Percentiles rank a stretch among this genome's conserved stretches.
Evolutionary conservation across 2,113 vertebrate species (phyloP).

Genomic region (rat (Rattus norvegicus)): DNA sequence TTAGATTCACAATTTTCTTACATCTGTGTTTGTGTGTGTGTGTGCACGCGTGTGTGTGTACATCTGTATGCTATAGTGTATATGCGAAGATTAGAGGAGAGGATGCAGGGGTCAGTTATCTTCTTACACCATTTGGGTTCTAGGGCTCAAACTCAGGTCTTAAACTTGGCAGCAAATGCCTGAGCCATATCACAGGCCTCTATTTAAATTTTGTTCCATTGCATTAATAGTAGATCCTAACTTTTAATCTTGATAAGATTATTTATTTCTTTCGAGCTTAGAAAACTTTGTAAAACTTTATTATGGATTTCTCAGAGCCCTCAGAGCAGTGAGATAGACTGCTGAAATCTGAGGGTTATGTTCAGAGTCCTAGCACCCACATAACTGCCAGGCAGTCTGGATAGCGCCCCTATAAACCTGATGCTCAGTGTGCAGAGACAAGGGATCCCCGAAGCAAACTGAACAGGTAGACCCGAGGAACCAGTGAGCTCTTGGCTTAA

Average conservation of each 20-base stretch:
- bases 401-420: neutral
- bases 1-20: too few relatives aligned
- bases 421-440: neutral
- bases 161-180: neutral
- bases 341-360: too few relatives aligned
- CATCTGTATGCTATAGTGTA: neutral
- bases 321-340: neutral
- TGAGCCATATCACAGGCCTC: neutral
- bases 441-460: neutral
- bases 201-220: neutral
- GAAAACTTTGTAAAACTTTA: neutral
- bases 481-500: too few relatives aligned
- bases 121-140: neutral
- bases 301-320: constrained; percentile 5
- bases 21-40: neutral
- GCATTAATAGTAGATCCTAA: neutral
- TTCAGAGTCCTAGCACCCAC: neutral
- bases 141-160: neutral
- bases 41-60: too few relatives aligned
- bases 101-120: neutral
- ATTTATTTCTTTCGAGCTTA: constrained; percentile 31
- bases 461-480: too few relatives aligned
- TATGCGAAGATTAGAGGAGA: neutral
- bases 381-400: neutral
- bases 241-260: neutral